Evolutionary conservation across 2,888 invertebrate species (phyloP), one percentile per base, ranked within the genome.

Genomic region (Eilema caniola): DNA sequence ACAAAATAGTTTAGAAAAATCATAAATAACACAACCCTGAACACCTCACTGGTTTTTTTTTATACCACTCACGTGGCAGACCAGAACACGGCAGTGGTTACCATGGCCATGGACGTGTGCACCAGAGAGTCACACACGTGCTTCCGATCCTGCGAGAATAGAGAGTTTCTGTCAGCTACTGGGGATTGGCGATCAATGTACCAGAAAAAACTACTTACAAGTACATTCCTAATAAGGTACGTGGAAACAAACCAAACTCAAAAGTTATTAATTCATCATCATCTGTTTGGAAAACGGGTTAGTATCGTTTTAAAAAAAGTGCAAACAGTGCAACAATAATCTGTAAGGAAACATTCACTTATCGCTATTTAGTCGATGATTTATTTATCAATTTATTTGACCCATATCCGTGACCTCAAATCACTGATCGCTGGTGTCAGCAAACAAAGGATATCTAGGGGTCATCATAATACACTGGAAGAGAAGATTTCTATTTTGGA

Each of bases 341-440:
- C 31, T 67, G 28, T 28, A 61, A 60, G 67, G 41, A 62, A 80
- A 68, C 37, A 70, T 70, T 75, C 53, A 41, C 41, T 41, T 41
- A 62, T 69, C 59, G 23, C 57, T 60, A 63, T 74, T 73, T 67
- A 72, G 71, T 68, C 56, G 47, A 63, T 72, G 56, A 66, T 66
- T 57, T 57, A 71, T 72, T 77, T 70, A 70, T 68, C 77, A 77
- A 80, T 71, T 72, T 60, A 73, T 74, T 66, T 79, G 77, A 81
- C 79, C 76, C 63, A 75, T 71, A 77, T 71, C 69, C 60, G 66
- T 77, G 70, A 81, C 74, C 74, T 62, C 73, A 69, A 75, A 70
- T 69, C 62, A 61, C 28, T 70, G 71, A 56, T 60, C 68, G 64
- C 69, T 71, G 62, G 69, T 69, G 65, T 75, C 66, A 71, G 74